Evolutionary conservation across 2,888 invertebrate species (phyloP).

Genomic region (Brachylomia viminalis): DNA sequence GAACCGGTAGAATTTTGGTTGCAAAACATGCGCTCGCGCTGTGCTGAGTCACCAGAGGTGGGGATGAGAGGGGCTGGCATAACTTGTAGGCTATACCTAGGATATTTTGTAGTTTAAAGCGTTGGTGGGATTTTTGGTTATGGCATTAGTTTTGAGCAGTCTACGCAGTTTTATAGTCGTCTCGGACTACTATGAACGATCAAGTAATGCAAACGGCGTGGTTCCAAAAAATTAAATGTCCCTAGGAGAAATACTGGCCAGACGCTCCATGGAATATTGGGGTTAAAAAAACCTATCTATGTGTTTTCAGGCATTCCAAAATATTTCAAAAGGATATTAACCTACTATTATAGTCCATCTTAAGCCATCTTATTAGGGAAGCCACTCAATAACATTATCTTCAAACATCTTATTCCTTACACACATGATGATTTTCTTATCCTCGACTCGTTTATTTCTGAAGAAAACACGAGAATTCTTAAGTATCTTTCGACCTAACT

Average conservation of each 20-base stretch:
- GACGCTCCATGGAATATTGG: neutral
- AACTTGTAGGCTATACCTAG: constrained; percentile 59
- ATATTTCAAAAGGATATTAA: too few relatives aligned
- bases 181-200: too few relatives aligned
- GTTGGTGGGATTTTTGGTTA: constrained; percentile 65
- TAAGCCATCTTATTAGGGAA: neutral
- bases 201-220: neutral
- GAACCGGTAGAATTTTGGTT: constrained; percentile 90
- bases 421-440: neutral
- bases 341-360: too few relatives aligned
- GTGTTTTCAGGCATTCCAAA: neutral
- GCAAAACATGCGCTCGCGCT: constrained; percentile 87
- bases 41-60: constrained; percentile 80
- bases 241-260: neutral
- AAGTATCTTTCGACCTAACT: neutral
- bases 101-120: constrained; percentile 65
- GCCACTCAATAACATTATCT: neutral
- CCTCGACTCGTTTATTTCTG: neutral
- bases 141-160: constrained; percentile 29
- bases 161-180: neutral
- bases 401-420: too few relatives aligned
- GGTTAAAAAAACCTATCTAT: neutral
- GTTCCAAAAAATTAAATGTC: neutral
- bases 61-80: constrained; percentile 62
- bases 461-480: neutral